These are phyloP conservation scores for Sarotherodon lohbergeri DNA, from an alignment of 2,113 vertebrate genomes.

Conservation along the genomic window DNA sequence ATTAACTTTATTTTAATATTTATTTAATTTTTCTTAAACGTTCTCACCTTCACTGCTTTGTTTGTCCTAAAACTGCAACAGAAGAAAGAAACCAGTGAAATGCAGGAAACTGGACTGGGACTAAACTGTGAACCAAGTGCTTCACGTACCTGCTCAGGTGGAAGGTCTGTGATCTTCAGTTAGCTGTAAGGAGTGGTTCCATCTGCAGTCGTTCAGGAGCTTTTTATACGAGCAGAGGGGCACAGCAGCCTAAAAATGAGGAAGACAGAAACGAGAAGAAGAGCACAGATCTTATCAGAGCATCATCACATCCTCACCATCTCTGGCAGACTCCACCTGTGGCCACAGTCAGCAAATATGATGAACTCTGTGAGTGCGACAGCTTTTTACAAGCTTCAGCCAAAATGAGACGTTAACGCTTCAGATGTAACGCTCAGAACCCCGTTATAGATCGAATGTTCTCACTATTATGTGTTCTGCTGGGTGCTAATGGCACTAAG, in stretches of 20 bases:
- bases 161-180: neutral
- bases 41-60: neutral
- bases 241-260: accelerated
- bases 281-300: neutral
- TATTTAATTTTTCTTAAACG: neutral
- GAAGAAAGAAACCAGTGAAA: neutral
- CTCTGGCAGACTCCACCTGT: neutral
- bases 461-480: neutral
- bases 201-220: neutral
- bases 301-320: neutral
- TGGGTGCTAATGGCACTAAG: no score
- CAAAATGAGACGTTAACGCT: accelerated
- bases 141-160: neutral
- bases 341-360: neutral
- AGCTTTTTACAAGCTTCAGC: neutral
- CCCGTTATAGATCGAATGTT: neutral
- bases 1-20: neutral
- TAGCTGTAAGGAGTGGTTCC: neutral
- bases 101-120: neutral
- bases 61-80: neutral
- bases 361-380: accelerated
- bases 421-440: accelerated
- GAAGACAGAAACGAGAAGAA: neutral
- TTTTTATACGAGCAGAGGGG: neutral
- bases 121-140: neutral